Evolutionary conservation across 2,113 vertebrate species (phyloP).

Genomic region (Dicaeum eximium): DNA sequence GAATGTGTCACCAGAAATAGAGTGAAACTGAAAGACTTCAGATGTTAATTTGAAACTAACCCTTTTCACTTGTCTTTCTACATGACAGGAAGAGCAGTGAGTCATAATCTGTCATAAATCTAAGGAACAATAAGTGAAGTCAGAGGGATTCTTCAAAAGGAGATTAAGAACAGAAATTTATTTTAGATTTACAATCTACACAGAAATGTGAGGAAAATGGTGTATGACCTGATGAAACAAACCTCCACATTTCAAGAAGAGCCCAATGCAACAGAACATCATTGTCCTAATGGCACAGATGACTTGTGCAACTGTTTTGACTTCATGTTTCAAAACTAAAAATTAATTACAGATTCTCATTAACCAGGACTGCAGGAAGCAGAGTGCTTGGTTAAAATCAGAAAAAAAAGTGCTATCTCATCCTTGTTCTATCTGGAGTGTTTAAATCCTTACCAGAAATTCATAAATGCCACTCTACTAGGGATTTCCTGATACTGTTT

Average conservation of each 20-base stretch:
- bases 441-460: background rate
- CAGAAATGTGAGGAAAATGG: background rate
- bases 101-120: conserved; percentile 7
- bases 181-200: background rate
- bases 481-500: background rate
- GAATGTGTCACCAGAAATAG: background rate
- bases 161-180: background rate
- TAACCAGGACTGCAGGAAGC: background rate
- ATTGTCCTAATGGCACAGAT: background rate
- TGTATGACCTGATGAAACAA: background rate
- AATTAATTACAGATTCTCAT: background rate
- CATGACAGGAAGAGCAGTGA: background rate
- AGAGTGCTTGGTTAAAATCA: background rate
- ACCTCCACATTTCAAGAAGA: background rate
- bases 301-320: background rate
- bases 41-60: background rate
- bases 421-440: background rate
- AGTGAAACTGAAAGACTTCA: background rate
- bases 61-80: conserved; percentile 8
- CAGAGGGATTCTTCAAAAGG: background rate
- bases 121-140: background rate
- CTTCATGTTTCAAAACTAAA: background rate
- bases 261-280: background rate
- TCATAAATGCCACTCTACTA: background rate
- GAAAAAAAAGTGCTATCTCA: background rate